Evolutionary conservation across 1,140 invertebrate genomes (phyloP).

Genomic region (Lepidurus arcticus): DNA sequence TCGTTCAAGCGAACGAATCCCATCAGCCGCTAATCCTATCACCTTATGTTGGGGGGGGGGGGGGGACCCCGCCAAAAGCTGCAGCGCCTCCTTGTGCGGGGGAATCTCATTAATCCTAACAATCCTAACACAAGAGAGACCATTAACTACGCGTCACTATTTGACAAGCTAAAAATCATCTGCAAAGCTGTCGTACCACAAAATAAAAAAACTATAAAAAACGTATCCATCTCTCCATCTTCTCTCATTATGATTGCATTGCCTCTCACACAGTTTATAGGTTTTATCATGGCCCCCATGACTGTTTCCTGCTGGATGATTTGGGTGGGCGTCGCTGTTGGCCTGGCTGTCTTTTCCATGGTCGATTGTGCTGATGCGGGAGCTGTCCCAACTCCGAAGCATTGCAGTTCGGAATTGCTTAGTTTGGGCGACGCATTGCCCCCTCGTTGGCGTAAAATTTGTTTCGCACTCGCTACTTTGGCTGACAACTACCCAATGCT

Average conservation of each 20-base stretch:
- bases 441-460: constrained; percentile 51
- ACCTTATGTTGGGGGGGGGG: not conserved
- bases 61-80: not conserved
- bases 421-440: constrained; percentile 49
- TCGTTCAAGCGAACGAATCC: not conserved
- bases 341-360: constrained; percentile 16
- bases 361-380: constrained; percentile 30
- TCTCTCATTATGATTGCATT: too few species aligned
- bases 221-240: too few species aligned
- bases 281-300: not conserved
- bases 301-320: not conserved
- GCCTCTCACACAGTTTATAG: not conserved
- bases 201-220: too few species aligned
- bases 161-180: too few species aligned
- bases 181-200: too few species aligned
- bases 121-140: too few species aligned
- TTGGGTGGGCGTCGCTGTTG: constrained; percentile 5
- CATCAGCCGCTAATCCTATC: constrained; percentile 9
- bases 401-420: constrained; percentile 49
- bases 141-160: too few species aligned
- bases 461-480: constrained; percentile 50
- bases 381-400: constrained; percentile 46
- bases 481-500: constrained; percentile 50
- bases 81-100: too few species aligned
- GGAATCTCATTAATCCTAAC: too few species aligned